Base-by-base conservation (phyloP, 2,113 vertebrate genomes). In the Gopherus flavomarginatus region DNA sequence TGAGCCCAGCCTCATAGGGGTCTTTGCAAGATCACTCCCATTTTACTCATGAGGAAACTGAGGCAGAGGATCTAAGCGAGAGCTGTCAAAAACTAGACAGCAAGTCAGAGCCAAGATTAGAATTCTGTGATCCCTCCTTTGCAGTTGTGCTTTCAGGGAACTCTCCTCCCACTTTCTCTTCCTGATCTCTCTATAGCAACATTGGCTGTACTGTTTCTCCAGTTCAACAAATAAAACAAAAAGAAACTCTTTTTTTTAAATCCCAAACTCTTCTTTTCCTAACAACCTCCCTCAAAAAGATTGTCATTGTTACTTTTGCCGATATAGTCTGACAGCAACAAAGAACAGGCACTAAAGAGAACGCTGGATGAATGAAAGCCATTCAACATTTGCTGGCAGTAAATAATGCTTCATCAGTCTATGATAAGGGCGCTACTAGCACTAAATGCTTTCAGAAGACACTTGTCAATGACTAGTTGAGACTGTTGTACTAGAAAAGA, bases 331-430 rank as follows among this genome's bases (percentile, higher is more conserved):
- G 6, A 84, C 92, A 86, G 57, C 65, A 65, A 38, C 5, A 11
- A 8, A 90, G 84, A 57, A 24, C 44, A 90, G 81, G 47, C 38
- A 95, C 29, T 49, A 53, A 78, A 50, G 16, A 95, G 93, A n/a
- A 90, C 17, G 27, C 2, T 87, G 56, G 92, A 87, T 87, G 19
- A 92, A 90, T 85, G 42, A 82, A 95, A 96, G 19, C 4, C 21
- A 78, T 89, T 95, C n/a, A 82, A 5, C 83, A 85, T 21, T 97
- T 97, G 86, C n/a, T 92, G 35, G 26, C 49, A 90, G 8, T 80
- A 92, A 94, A 75, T 59, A 90, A 94, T 95, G 50, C 11, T 90
- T 81, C 85, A 81, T 35, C 65, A 81, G 50, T 26, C 72, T 56
- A 75, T 5, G 10, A 19, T 35, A 94, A 80, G 5, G 81, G 80